These are phyloP conservation scores for Symphodus melops DNA, from an alignment of 2,113 vertebrate genomes.

Conservation along the genomic window DNA sequence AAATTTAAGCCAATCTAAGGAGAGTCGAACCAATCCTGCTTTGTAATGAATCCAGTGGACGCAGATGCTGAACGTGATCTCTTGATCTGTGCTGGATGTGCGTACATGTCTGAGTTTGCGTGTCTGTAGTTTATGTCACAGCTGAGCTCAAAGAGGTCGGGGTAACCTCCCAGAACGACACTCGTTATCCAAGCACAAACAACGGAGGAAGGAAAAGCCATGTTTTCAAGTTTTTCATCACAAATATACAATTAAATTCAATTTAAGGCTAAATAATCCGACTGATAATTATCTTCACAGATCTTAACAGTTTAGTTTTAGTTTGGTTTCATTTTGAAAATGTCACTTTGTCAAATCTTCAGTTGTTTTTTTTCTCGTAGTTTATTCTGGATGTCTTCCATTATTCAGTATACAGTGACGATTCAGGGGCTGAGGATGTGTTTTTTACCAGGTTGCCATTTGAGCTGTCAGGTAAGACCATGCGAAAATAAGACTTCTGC, in stretches of 20 bases:
- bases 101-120: not conserved
- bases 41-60: not conserved
- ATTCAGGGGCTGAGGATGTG: not conserved
- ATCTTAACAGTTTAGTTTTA: not conserved
- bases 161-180: not conserved
- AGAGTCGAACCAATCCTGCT: not conserved
- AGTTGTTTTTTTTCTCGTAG: not conserved
- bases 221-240: not conserved
- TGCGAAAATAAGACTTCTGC: not conserved
- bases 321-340: constrained; percentile 11
- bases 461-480: constrained; percentile 11
- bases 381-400: constrained; percentile 4
- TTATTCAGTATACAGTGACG: constrained; percentile 28
- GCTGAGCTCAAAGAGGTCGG: constrained; percentile 2
- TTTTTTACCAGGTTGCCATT: not conserved
- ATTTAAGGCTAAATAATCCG: not conserved
- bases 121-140: not conserved
- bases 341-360: not conserved
- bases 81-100: not conserved
- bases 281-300: not conserved
- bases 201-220: constrained; percentile 3
- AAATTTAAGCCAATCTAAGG: not conserved
- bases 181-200: not conserved
- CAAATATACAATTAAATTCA: not conserved
- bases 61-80: constrained; percentile 19